phyloP scores from a whole-genome alignment of 2,888 invertebrate genomes.

The Cartodere bifasciata region DNA sequence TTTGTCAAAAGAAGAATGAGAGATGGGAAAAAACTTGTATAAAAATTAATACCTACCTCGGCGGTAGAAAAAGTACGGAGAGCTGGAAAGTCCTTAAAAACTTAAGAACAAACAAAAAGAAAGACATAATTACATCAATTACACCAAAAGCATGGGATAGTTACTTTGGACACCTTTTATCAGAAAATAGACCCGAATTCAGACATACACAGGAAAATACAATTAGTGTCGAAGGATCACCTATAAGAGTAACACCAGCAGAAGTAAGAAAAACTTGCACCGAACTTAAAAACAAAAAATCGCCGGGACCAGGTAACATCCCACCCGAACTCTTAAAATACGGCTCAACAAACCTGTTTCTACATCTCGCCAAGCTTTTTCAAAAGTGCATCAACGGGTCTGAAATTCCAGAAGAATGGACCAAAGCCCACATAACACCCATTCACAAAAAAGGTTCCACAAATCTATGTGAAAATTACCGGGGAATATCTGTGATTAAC shows the following conservation, averaged over 20 bases:
- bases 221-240: conserved; percentile 5
- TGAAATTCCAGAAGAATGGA: conserved; percentile 5
- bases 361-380: conserved; percentile 2
- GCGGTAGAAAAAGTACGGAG: conserved; percentile 3
- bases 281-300: conserved; percentile 7
- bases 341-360: conserved; percentile 4
- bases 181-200: conserved; percentile 3
- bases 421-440: conserved; percentile 7
- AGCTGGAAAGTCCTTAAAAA: conserved; percentile 6
- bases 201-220: neutral
- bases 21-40: conserved; percentile 5
- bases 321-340: conserved; percentile 8
- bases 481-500: conserved; percentile 7
- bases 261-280: conserved; percentile 7
- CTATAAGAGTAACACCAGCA: conserved; percentile 7
- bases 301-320: conserved; percentile 9
- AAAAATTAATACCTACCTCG: conserved; percentile 3
- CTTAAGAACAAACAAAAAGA: conserved; percentile 3
- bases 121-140: too few species aligned
- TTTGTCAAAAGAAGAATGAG: conserved; percentile 1
- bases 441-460: conserved; percentile 8
- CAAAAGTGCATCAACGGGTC: conserved; percentile 3
- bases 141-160: conserved; percentile 5
- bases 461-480: conserved; percentile 8
- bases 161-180: conserved; percentile 5